phyloP scores from a whole-genome alignment of 1,140 invertebrate genomes.

The Diorhabda carinulata region DNA sequence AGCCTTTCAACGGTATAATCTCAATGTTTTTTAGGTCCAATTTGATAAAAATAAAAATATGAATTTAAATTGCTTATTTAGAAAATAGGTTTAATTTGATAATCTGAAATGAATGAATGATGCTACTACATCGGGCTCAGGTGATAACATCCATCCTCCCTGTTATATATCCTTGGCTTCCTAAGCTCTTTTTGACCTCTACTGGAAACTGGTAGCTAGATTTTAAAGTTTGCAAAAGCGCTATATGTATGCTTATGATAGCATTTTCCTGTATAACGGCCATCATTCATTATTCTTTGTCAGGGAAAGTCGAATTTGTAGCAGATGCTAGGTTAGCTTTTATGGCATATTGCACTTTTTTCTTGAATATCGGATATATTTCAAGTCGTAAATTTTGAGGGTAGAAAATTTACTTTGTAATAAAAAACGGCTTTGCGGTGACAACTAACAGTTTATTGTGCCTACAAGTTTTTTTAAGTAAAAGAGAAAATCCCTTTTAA shows the following conservation, averaged over 20 bases:
- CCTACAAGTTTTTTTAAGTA: too few relatives aligned
- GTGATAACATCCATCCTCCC: constrained; percentile 5
- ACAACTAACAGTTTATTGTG: not conserved
- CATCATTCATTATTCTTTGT: constrained; percentile 14
- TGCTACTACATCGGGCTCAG: too few relatives aligned
- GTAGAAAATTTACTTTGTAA: constrained; percentile 1
- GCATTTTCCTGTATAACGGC: constrained; percentile 5
- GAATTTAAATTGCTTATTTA: too few relatives aligned
- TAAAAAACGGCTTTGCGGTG: not conserved
- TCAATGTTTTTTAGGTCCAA: too few relatives aligned
- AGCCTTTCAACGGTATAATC: too few relatives aligned
- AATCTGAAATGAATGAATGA: too few relatives aligned
- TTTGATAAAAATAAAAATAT: too few relatives aligned
- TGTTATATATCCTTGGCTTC: not conserved
- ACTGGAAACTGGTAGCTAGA: constrained; percentile 7
- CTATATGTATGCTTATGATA: constrained; percentile 14
- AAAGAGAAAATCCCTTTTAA: too few relatives aligned
- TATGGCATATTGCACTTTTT: constrained; percentile 10
- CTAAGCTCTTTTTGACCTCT: constrained; percentile 11
- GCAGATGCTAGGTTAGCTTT: not conserved
- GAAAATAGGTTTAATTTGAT: too few relatives aligned
- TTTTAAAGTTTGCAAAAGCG: constrained; percentile 8
- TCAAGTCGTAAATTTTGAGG: constrained; percentile 2
- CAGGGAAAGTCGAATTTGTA: constrained; percentile 11
- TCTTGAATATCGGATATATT: not conserved